phyloP scores from a whole-genome alignment of 2,113 vertebrate genomes.

The Argyrosomus japonicus region DNA sequence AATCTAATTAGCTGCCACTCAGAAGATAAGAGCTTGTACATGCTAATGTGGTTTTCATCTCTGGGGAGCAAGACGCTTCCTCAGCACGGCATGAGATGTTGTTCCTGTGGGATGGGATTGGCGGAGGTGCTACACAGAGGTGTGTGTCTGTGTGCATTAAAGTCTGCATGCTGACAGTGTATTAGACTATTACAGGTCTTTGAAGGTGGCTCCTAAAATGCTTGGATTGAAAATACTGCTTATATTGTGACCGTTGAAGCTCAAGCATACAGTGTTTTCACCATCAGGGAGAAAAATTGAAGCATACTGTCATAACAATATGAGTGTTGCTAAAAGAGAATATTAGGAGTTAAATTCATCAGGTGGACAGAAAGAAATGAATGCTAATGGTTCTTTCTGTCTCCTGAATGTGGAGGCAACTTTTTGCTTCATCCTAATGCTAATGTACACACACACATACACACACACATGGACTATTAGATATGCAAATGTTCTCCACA shows the following conservation, averaged over 20 bases:
- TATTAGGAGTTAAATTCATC: too few relatives aligned
- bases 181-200: background rate
- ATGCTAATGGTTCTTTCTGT: too few relatives aligned
- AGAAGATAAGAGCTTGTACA: conserved; percentile 37
- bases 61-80: conserved; percentile 2
- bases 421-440: too few relatives aligned
- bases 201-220: background rate
- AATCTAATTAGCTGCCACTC: conserved; percentile 66
- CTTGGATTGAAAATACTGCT: background rate
- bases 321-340: too few relatives aligned
- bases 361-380: too few relatives aligned
- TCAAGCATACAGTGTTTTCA: background rate
- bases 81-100: background rate
- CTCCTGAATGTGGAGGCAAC: too few relatives aligned
- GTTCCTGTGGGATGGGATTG: background rate
- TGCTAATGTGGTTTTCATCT: conserved; percentile 49
- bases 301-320: too few relatives aligned
- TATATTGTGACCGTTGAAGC: background rate
- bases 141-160: background rate
- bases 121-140: background rate
- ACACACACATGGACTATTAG: too few relatives aligned
- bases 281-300: background rate
- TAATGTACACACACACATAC: too few relatives aligned
- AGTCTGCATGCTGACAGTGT: background rate
- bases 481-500: too few relatives aligned